Base-by-base conservation (phyloP, 2,113 vertebrate species). In the Amblyopsis rosae region DNA sequence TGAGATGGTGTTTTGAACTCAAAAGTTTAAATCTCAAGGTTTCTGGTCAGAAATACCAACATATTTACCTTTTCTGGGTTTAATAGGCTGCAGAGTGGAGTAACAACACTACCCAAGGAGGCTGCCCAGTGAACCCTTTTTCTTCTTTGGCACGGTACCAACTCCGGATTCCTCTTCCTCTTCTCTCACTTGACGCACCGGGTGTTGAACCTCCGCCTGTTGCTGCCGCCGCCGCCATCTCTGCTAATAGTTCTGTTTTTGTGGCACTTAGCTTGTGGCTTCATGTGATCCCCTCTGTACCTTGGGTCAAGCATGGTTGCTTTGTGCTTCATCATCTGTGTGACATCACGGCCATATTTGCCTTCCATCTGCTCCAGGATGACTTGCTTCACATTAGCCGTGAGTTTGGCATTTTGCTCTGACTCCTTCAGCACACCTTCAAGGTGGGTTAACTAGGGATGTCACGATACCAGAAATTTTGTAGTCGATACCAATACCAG, bases 281-380 rank as follows among this genome's bases (percentile, higher is more conserved):
- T 63, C 61, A 63, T 63, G 61, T 63, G 61, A n/a, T 63, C 45
- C 15, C 61, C 61, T 63, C 61, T 46, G 45, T 63, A 63, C 16
- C 46, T 47, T 6, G 61, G 47, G 62, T 63, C 62, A 50, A 63
- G 61, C 15, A 63, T 16, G 15, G 62, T 63, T 49, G 46, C 16
- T 56, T 56, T 26, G 26, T 26, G 26, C 26, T 3, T 26, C 26
- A 26, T 26, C 26, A 26, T 26, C 26, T 26, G 17, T 1, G 9
- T 56, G 62, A n/a, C 32, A 26, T 47, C n/a, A 9, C 17, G 12
- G 10, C 33, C 46, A 64, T 64, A 64, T 50, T 15, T 64, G 46
- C 46, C n/a, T 32, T 17, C 62, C 46, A 64, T 64, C 62, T 64
- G 46, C 47, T 64, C 59, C 59, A 61, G 3, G 12, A 61, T 16